Evolutionary conservation across 2,888 invertebrate genomes (phyloP).

Genomic region (Crematogaster levior): DNA sequence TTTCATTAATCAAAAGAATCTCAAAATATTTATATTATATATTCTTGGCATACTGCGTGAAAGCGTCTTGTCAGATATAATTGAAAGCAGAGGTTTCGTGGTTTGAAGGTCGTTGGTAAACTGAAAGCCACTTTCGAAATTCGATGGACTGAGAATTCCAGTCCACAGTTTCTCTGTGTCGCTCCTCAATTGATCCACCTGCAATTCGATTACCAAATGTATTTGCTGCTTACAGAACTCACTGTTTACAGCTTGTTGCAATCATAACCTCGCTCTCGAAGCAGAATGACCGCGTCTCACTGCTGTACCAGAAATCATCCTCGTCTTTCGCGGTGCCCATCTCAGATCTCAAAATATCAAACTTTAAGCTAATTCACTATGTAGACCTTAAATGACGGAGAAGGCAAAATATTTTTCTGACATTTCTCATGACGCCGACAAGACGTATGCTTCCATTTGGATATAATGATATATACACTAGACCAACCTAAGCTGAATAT

Average conservation of each 20-base stretch:
- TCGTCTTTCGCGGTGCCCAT: slow-evolving; percentile 86
- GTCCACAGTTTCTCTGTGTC: slow-evolving; percentile 85
- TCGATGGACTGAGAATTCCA: slow-evolving; percentile 79
- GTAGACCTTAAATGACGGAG: not conserved
- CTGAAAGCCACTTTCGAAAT: slow-evolving; percentile 77
- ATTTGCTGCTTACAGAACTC: not conserved
- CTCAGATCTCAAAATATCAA: not conserved
- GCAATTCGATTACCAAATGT: slow-evolving; percentile 33
- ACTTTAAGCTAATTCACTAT: not conserved
- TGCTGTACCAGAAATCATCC: slow-evolving; percentile 93
- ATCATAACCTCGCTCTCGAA: slow-evolving; percentile 91
- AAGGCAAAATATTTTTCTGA: not conserved
- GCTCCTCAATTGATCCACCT: slow-evolving; percentile 87
- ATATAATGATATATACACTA: not conserved
- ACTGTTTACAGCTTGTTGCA: not conserved
- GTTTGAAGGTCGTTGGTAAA: slow-evolving; percentile 75
- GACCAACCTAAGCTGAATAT: not conserved
- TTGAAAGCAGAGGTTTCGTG: slow-evolving; percentile 85
- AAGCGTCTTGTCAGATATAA: slow-evolving; percentile 84
- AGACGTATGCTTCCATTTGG: not conserved
- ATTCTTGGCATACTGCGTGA: slow-evolving; percentile 80
- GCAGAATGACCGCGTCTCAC: slow-evolving; percentile 90
- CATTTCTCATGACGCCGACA: not conserved
- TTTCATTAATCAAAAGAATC: not conserved
- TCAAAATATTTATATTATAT: not conserved